phyloP scores from a whole-genome alignment of 2,797 vertebrate genomes.

The Chromobotia macracanthus region DNA sequence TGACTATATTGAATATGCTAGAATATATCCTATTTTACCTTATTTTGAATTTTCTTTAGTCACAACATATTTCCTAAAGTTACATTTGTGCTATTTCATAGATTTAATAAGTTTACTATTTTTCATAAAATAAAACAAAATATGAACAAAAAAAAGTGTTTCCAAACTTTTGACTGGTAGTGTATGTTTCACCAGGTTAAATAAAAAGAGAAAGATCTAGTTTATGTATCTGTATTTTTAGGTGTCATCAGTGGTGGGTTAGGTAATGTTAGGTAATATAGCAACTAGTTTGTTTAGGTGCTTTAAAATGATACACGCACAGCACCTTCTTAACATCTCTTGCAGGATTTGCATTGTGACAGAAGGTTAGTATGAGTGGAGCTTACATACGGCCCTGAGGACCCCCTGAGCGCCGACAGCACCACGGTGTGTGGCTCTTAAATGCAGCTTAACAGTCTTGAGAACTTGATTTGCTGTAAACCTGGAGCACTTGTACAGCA shows the following conservation, averaged over 20 bases:
- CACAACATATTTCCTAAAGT: too few species aligned
- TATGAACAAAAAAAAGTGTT: too few species aligned
- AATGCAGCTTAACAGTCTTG: slow-evolving; percentile 53
- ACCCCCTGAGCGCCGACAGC: slow-evolving; percentile 7
- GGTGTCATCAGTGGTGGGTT: not conserved
- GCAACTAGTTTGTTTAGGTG: slow-evolving; percentile 8
- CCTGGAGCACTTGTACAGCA: slow-evolving; percentile 35
- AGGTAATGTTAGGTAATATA: not conserved
- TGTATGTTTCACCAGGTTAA: not conserved
- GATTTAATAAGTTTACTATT: too few species aligned
- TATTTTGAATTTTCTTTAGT: too few species aligned
- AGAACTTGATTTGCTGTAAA: slow-evolving; percentile 51
- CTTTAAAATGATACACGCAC: not conserved
- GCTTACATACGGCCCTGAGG: slow-evolving; percentile 28
- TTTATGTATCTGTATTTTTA: too few species aligned
- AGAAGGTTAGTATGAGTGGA: slow-evolving; percentile 4
- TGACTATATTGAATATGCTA: too few species aligned
- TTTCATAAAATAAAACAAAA: too few species aligned
- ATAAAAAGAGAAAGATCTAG: not conserved
- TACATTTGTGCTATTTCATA: too few species aligned
- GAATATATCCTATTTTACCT: too few species aligned
- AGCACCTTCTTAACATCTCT: not conserved
- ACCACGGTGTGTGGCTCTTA: not conserved
- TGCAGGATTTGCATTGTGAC: not conserved
- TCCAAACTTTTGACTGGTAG: too few species aligned